Percentiles rank a stretch among this genome's conserved stretches.
Evolutionary conservation across 2,888 invertebrate genomes (phyloP).

Genomic region (Pilophorus perplexus): DNA sequence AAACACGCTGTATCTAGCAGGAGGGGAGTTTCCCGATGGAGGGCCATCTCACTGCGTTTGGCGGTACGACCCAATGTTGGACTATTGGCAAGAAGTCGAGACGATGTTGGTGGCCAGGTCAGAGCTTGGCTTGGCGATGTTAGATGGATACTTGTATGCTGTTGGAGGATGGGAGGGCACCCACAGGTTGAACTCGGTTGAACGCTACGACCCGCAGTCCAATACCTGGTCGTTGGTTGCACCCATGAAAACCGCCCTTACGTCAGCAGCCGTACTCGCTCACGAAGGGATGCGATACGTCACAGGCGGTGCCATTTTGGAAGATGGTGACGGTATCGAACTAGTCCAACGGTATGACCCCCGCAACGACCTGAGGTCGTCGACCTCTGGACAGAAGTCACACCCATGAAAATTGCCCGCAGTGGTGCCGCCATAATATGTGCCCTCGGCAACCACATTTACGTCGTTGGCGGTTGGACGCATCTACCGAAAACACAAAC

Average conservation of each 20-base stretch:
- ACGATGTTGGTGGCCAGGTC: slow-evolving; percentile 55
- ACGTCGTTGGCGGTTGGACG: slow-evolving; percentile 57
- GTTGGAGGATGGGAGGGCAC: slow-evolving; percentile 57
- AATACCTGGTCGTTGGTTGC: slow-evolving; percentile 55
- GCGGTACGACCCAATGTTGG: slow-evolving; percentile 55
- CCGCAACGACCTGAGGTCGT: too few species aligned
- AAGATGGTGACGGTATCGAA: slow-evolving; percentile 56
- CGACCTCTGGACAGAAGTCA: slow-evolving; percentile 55
- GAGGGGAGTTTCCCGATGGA: slow-evolving; percentile 57
- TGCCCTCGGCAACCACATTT: slow-evolving; percentile 54
- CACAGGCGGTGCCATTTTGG: slow-evolving; percentile 56
- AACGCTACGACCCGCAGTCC: slow-evolving; percentile 54
- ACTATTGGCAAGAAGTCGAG: slow-evolving; percentile 55
- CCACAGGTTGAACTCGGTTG: slow-evolving; percentile 54
- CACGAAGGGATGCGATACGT: slow-evolving; percentile 55
- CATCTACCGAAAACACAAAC: slow-evolving; percentile 56
- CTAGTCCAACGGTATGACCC: slow-evolving; percentile 55
- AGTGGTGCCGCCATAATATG: slow-evolving; percentile 57
- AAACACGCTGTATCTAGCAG: slow-evolving; percentile 55
- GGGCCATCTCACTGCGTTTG: slow-evolving; percentile 54
- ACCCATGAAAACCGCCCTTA: slow-evolving; percentile 55
- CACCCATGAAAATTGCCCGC: slow-evolving; percentile 55
- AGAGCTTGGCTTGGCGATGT: slow-evolving; percentile 55
- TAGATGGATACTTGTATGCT: slow-evolving; percentile 57
- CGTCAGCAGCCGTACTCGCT: slow-evolving; percentile 55